Conservation (phyloP, 2,113 vertebrate genomes). For the Catharus minimus region DNA sequence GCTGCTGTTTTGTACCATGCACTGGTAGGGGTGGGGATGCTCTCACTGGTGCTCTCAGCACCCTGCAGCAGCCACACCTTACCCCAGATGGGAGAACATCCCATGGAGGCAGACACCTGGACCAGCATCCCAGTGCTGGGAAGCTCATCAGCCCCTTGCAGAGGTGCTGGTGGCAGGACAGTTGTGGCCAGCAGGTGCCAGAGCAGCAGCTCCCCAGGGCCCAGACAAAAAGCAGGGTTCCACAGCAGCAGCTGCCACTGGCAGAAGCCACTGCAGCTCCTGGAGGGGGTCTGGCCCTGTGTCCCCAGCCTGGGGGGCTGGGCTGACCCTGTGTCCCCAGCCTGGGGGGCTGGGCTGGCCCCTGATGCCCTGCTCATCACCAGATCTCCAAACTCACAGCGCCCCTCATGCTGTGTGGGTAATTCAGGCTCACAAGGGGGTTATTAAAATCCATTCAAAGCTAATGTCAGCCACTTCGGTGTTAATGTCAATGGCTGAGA, state of each 20-base stretch:
- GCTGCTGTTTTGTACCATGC: neutral
- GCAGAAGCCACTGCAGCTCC: neutral
- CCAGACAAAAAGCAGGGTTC: neutral
- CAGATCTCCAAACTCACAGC: neutral
- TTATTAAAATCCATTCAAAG: slow-evolving; percentile 60
- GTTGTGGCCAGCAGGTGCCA: neutral
- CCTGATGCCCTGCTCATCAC: fast-evolving
- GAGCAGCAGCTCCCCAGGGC: neutral
- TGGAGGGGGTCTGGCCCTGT: neutral
- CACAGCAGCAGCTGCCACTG: neutral
- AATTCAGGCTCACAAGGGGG: slow-evolving; percentile 6
- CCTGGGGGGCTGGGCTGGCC: neutral
- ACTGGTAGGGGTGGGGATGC: neutral
- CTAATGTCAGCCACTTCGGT: slow-evolving; percentile 7
- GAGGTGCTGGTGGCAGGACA: neutral
- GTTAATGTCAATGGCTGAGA: slow-evolving; percentile 51
- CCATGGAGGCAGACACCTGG: neutral
- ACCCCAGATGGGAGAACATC: neutral
- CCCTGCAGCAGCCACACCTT: neutral
- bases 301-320: neutral
- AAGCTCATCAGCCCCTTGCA: neutral
- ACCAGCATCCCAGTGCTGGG: neutral
- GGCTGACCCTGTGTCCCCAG: neutral
- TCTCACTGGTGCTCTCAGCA: neutral
- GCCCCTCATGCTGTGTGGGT: neutral